Base-by-base conservation (phyloP, 1,140 invertebrate genomes). In the Macrobrachium nipponense region DNA sequence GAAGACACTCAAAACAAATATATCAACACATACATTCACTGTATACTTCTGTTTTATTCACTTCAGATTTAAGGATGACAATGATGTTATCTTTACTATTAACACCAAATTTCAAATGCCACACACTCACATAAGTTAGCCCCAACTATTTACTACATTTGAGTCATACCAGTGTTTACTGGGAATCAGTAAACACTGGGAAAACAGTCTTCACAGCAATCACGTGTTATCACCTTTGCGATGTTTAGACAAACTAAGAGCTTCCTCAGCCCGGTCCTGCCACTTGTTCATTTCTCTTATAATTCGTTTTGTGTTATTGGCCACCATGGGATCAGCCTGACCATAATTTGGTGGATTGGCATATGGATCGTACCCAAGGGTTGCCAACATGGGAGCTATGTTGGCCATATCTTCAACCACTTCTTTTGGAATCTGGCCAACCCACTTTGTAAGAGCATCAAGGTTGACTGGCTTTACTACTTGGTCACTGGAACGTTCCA, bases 401-500 rank as follows among this genome's bases (percentile, higher is more conserved):
- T 95, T 94, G 5, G 95, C 94, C 96, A 98, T 98, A 90, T 98
- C 96, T 87, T 93, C 93, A 59, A 97, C 94, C 43, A 98, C 97
- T 91, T 99, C 97, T 36, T 94, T 93, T 36, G 98, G 98, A 90
- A 99, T 95, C 89, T 95, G 93, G 61, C 96, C 97, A 61, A 98
- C 98, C 98, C 98, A 99, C 92, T 98, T 99, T 87, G 95, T 95
- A 73, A 99, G 92, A 12, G 98, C 98, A 92, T 99, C 98, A 85
- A 98, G 92, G 93, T 99, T 99, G 17, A 99, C 95, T 10, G 98
- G 98, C 91, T 99, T 99, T 90, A 99, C 97, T 78, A 99, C 98
- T 93, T 99, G 98, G 93, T 99, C 98, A 87, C 97, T 98, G 18
- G 98, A 99, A 82, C 98, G 94, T 92, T 99, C 98, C 89, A 98